Conservation (phyloP, 2,888 invertebrate genomes). For the Cephus nigrinus region DNA sequence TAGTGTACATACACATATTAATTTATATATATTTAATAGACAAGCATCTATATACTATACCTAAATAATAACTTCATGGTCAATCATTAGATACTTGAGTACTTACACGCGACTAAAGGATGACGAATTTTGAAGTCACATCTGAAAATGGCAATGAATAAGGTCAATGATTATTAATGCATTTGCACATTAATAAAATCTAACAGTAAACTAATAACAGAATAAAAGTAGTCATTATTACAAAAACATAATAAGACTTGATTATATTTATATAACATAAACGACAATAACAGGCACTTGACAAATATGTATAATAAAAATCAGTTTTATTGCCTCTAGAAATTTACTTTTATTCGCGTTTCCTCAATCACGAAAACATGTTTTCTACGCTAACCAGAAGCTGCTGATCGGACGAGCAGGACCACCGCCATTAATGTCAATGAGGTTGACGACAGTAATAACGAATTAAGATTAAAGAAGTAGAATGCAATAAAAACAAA, state of each 20-base stretch:
- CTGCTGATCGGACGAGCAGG: neutral
- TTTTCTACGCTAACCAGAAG: constrained; percentile 24
- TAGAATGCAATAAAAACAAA: neutral
- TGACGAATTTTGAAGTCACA: neutral
- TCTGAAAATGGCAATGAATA: neutral
- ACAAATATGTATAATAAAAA: neutral
- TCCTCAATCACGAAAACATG: constrained; percentile 32
- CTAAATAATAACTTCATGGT: neutral
- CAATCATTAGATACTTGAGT: neutral
- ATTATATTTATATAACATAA: neutral
- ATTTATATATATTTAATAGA: neutral
- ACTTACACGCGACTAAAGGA: neutral
- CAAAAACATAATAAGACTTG: neutral
- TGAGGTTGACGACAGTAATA: neutral
- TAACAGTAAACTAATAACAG: neutral
- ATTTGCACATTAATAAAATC: neutral
- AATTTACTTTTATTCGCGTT: neutral
- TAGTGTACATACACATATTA: neutral
- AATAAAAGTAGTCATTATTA: neutral
- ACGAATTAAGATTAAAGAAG: constrained; percentile 10
- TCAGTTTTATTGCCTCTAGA: neutral
- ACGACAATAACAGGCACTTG: neutral
- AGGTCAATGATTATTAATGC: neutral
- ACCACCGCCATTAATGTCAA: constrained; percentile 17
- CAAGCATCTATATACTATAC: neutral